Evolutionary conservation across 2,797 vertebrate species (phyloP), one percentile per base, ranked within the genome.

Genomic region (Aulostomus chinensis): DNA sequence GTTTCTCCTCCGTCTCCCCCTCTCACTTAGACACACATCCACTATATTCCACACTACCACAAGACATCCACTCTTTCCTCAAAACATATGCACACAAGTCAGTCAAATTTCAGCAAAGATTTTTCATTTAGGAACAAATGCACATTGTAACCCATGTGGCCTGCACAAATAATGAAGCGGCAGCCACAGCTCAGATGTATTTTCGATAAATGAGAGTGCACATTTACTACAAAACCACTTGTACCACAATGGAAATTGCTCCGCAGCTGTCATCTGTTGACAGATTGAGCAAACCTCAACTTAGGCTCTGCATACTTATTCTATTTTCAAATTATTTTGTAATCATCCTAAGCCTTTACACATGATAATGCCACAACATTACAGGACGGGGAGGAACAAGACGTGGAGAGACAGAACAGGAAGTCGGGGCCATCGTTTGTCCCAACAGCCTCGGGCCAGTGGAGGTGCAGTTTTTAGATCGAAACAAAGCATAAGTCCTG

Each of bases 301-400:
- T 80, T 87, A 84, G 70, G 69, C 80, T 75, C 74, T 43, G 64
- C 58, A 31, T 68, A 83, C 82, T 89, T 89, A 89, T 87, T 88
- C 76, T 80, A 87, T 90, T 90, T 90, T 90, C 78, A 86, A 84
- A 90, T 90, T 83, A 92, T 91, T 90, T 86, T 79, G 84, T 87
- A 88, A 89, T 90, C 86, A 86, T 78, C 70, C 65, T 82, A 82
- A 87, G 68, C 68, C 70, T 81, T 86, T 86, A 71, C 76, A 81
- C 73, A 78, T 85, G 84, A 88, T 83, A 85, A 79, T 74, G 68
- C 81, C 80, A 65, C 84, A 82, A 81, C 74, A 79, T 58, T 75
- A n/a, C n/a, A 5, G 12, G 45, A 57, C 29, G 46, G 11, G 11
- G 36, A 33, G 42, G 50, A 75, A 64, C 32, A 52, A 52, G 74